A percentile compares a stretch with the other conserved stretches of the same genome.
phyloP scores from a whole-genome alignment of 2,797 vertebrate species.

The Danio tinwini region DNA sequence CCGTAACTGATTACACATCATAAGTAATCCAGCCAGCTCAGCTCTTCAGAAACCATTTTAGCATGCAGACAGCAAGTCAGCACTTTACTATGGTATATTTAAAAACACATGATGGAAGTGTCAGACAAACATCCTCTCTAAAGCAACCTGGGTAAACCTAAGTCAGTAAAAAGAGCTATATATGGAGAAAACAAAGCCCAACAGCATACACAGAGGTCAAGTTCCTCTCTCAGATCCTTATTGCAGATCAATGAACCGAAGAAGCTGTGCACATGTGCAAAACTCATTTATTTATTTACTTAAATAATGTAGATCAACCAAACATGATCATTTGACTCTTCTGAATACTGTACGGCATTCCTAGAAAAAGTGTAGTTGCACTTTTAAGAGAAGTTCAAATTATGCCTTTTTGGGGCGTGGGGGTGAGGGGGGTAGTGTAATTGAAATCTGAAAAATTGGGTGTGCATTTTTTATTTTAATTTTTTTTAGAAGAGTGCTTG shows the following conservation, averaged over 20 bases:
- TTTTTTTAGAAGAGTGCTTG: not conserved
- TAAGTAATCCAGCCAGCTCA: no score
- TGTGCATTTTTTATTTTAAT: no score
- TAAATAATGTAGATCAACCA: not conserved
- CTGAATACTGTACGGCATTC: not conserved
- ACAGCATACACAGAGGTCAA: not conserved
- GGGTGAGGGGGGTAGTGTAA: no score
- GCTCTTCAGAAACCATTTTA: not conserved
- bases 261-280: no score
- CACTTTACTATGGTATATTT: not conserved
- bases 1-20: no score
- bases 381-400: no score
- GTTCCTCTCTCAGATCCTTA: not conserved
- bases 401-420: no score
- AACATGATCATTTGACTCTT: not conserved
- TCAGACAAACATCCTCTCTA: not conserved
- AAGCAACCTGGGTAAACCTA: not conserved
- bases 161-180: not conserved
- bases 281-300: not conserved
- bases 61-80: not conserved
- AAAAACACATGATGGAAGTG: not conserved
- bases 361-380: no score
- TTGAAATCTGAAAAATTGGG: no score
- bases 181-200: not conserved
- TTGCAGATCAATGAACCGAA: not conserved